Evolutionary conservation across 1,140 invertebrate genomes (phyloP).

Genomic region (Drosophila varians): DNA sequence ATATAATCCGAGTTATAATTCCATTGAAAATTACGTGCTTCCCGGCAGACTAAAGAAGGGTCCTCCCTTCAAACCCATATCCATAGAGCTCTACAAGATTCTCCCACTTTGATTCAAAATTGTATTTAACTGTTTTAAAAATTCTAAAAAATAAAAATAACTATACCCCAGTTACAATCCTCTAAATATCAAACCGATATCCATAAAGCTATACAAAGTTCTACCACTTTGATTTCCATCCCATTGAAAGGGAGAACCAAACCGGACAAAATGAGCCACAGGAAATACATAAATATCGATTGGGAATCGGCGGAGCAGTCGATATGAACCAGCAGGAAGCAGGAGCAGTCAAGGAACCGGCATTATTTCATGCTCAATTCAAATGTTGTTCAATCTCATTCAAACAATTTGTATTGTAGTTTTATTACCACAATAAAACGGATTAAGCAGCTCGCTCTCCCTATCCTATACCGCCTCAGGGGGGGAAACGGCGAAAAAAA

Average conservation of each 20-base stretch:
- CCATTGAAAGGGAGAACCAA: constrained; percentile 3
- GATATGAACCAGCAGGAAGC: constrained; percentile 10
- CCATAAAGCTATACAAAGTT: neutral
- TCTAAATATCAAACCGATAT: too few species aligned
- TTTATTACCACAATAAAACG: constrained; percentile 82
- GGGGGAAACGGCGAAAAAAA: constrained; percentile 4
- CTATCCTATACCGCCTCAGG: constrained; percentile 5
- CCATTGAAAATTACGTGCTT: too few species aligned
- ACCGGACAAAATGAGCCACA: constrained; percentile 39
- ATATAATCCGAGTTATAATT: too few species aligned
- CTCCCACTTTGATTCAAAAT: too few species aligned
- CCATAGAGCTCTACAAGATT: too few species aligned
- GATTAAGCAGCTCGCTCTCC: constrained; percentile 60
- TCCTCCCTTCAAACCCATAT: too few species aligned
- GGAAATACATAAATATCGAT: constrained; percentile 47
- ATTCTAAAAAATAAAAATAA: too few species aligned
- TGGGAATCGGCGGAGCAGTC: constrained; percentile 13
- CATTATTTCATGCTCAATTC: constrained; percentile 74
- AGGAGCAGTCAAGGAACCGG: constrained; percentile 33
- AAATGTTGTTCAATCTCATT: constrained; percentile 80
- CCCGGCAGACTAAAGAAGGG: too few species aligned
- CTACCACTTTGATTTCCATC: neutral
- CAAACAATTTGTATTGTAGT: constrained; percentile 82
- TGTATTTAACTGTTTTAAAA: too few species aligned
- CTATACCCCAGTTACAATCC: too few species aligned